A percentile compares a stretch with the other conserved stretches of the same genome.
These are phyloP conservation scores for Peromyscus nudipes DNA, from an alignment of 2,797 vertebrate species.

Conservation along the genomic window DNA sequence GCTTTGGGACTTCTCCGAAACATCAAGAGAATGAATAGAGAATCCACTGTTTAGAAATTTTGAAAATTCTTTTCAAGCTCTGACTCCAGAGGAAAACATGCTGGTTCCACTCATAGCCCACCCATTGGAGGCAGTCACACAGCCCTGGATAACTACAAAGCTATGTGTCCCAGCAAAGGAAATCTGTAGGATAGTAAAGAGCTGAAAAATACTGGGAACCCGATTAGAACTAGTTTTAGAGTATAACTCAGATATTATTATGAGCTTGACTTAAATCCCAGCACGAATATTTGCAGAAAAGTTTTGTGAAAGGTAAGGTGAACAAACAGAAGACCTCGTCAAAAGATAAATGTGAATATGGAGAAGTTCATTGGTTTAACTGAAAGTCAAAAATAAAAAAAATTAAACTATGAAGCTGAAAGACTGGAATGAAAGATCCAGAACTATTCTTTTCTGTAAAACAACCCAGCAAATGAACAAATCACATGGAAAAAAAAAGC, in stretches of 20 bases:
- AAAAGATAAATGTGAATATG: background rate
- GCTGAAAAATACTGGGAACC: conserved; percentile 7
- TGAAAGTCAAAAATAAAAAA: background rate
- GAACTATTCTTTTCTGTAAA: conserved; percentile 5
- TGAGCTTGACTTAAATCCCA: background rate
- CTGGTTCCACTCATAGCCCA: background rate
- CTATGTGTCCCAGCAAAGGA: background rate
- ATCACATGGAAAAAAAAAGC: background rate
- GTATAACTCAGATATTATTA: background rate
- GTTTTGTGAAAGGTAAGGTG: conserved; percentile 21
- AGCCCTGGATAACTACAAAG: background rate
- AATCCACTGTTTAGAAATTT: background rate
- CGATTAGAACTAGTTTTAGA: background rate
- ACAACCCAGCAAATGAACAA: background rate
- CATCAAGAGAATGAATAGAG: background rate
- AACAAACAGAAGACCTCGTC: background rate
- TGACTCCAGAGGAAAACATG: conserved; percentile 8
- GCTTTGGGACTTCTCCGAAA: conserved; percentile 18
- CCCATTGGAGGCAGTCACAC: background rate
- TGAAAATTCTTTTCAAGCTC: conserved; percentile 59
- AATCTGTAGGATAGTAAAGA: background rate
- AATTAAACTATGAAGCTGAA: background rate
- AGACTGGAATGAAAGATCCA: background rate
- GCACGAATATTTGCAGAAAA: conserved; percentile 1
- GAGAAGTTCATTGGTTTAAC: background rate